phyloP scores from a whole-genome alignment of 2,797 vertebrate species.

The Falco columbarius region DNA sequence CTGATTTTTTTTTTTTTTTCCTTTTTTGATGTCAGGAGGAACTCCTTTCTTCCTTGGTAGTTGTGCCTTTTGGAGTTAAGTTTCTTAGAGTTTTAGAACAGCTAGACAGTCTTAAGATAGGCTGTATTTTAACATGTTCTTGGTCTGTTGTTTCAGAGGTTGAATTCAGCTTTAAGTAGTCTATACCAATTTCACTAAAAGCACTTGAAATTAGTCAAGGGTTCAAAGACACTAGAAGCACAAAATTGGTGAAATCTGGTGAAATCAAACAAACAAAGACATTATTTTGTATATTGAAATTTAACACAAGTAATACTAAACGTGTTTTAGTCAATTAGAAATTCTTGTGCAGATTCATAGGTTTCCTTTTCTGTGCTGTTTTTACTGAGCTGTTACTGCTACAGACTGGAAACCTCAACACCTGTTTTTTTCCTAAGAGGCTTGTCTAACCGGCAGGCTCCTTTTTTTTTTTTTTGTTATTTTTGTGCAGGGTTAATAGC shows the following conservation, averaged over 20 bases:
- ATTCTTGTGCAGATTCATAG: neutral
- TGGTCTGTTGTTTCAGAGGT: neutral
- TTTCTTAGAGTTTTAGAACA: neutral
- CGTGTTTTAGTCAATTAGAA: neutral
- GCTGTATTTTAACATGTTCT: neutral
- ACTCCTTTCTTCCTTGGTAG: neutral
- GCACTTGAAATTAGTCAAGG: neutral
- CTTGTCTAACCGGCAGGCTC: neutral
- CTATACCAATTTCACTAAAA: neutral
- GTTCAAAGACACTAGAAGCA: neutral
- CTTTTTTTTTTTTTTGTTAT: neutral
- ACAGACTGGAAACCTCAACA: neutral
- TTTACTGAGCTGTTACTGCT: neutral
- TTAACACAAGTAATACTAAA: neutral
- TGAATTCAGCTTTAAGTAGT: neutral
- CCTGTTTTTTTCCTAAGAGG: neutral
- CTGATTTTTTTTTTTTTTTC: neutral
- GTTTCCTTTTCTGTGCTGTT: neutral
- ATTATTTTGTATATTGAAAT: neutral
- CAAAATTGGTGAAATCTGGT: neutral
- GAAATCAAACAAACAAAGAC: neutral
- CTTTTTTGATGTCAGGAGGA: neutral
- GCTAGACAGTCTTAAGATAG: neutral
- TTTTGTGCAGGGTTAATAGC: constrained; percentile 4
- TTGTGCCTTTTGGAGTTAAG: neutral